Percentiles rank a stretch among this genome's conserved stretches.
These are phyloP conservation scores for Cephalopholis sonnerati DNA, from an alignment of 2,113 vertebrate species.

Conservation along the genomic window DNA sequence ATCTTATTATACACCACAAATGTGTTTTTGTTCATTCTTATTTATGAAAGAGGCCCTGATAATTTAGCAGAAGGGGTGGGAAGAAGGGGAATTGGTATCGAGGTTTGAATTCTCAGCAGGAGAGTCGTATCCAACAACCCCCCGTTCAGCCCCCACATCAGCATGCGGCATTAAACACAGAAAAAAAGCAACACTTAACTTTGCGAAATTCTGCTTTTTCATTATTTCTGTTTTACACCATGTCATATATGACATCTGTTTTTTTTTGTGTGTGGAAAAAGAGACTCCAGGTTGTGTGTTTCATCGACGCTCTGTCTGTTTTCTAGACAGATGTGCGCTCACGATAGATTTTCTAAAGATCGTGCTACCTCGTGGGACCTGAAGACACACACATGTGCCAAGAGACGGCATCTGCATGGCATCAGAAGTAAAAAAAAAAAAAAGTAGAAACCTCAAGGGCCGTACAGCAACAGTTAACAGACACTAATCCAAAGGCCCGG, in stretches of 20 bases:
- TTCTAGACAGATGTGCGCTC: constrained; percentile 29
- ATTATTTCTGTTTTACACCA: constrained; percentile 34
- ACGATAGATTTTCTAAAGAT: constrained; percentile 13
- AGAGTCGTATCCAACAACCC: constrained; percentile 32
- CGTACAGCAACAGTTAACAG: constrained; percentile 45
- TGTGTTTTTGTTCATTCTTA: constrained; percentile 91
- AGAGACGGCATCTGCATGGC: constrained; percentile 16
- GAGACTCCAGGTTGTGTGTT: constrained; percentile 7
- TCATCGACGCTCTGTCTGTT: not conserved
- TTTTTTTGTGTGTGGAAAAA: not conserved
- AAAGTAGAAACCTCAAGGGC: constrained; percentile 18
- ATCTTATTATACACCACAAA: constrained; percentile 94
- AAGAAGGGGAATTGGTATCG: constrained; percentile 21
- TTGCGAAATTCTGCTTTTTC: constrained; percentile 30
- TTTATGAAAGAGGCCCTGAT: constrained; percentile 89
- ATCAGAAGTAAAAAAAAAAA: constrained; percentile 10
- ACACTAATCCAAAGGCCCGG: constrained; percentile 26
- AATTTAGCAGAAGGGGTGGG: constrained; percentile 78
- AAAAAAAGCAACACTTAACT: constrained; percentile 24
- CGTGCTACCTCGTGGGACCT: constrained; percentile 13
- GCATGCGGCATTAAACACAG: constrained; percentile 30
- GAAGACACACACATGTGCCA: constrained; percentile 12
- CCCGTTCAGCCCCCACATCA: constrained; percentile 42
- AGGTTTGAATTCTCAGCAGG: constrained; percentile 22
- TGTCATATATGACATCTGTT: constrained; percentile 26